Evolutionary conservation across 2,797 vertebrate genomes (phyloP).

Genomic region (Cottoperca gobio): DNA sequence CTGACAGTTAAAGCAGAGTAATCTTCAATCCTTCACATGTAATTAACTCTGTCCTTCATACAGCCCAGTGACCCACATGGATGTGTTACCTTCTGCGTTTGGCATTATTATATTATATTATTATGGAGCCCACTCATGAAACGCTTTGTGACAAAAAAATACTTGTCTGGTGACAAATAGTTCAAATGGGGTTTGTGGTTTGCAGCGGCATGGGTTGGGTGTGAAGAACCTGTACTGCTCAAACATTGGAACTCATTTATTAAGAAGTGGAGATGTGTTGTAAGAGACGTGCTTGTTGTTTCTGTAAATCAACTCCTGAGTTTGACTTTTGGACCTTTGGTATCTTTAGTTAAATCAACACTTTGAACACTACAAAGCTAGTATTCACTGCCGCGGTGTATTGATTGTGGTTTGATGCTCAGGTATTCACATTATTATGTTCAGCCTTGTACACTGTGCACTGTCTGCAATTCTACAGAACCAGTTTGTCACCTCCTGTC

Average conservation of each 20-base stretch:
- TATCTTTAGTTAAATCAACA: background rate
- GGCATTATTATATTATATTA: background rate
- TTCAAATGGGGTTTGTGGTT: background rate
- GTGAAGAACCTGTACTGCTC: background rate
- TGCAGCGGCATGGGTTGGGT: background rate
- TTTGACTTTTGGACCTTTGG: background rate
- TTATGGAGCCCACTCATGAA: background rate
- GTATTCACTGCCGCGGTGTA: background rate
- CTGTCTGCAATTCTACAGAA: constrained; percentile 19
- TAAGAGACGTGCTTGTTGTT: background rate
- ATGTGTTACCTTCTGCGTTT: constrained; percentile 12
- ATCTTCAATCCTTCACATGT: constrained; percentile 37
- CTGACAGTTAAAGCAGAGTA: constrained; percentile 39
- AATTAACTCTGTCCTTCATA: constrained; percentile 48
- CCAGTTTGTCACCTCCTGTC: constrained; percentile 12
- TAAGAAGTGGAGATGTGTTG: background rate
- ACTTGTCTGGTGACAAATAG: background rate
- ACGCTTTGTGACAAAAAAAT: background rate
- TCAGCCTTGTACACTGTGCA: background rate
- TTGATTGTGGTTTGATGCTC: background rate
- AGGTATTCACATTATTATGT: background rate
- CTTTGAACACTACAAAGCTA: background rate
- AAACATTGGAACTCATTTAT: background rate
- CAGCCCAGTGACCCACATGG: constrained; percentile 29
- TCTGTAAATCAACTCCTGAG: background rate